Percentiles rank a stretch among this genome's conserved stretches.
Evolutionary conservation across 1,140 invertebrate species (phyloP).

Genomic region (Stratiolaelaps scimitus): DNA sequence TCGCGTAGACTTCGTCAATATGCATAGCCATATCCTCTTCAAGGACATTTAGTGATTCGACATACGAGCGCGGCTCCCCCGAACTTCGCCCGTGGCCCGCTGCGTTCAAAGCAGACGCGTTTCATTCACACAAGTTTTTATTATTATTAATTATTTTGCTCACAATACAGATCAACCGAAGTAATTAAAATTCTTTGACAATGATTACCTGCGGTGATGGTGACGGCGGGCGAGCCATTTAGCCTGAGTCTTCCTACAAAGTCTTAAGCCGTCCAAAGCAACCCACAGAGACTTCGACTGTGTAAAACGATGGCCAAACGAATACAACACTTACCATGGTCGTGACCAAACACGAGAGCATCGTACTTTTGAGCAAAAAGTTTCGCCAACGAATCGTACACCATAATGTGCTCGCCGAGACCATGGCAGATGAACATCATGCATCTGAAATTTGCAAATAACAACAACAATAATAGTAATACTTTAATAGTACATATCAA

Average conservation of each 20-base stretch:
- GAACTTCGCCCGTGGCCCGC: not conserved
- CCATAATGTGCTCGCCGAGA: constrained; percentile 13
- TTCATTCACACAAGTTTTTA: no score
- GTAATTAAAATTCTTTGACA: no score
- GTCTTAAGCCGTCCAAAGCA: no score
- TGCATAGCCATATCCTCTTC: constrained; percentile 11
- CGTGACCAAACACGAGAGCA: constrained; percentile 10
- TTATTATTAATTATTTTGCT: no score
- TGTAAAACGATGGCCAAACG: no score
- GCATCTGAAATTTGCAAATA: constrained; percentile 6
- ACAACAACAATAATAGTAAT: not conserved
- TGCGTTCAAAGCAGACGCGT: not conserved
- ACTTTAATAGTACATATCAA: constrained; percentile 4
- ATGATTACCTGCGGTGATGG: no score
- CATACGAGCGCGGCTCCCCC: not conserved
- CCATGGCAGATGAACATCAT: constrained; percentile 18
- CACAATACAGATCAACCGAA: no score
- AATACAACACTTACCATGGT: constrained; percentile 1
- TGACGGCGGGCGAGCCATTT: no score
- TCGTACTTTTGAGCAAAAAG: constrained; percentile 20
- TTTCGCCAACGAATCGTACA: constrained; percentile 1
- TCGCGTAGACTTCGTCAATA: constrained; percentile 10
- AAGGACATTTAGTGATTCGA: not conserved
- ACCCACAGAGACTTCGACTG: no score
- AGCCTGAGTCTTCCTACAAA: no score